Conservation (phyloP, 2,888 invertebrate species). For the Electrophaes corylata region DNA sequence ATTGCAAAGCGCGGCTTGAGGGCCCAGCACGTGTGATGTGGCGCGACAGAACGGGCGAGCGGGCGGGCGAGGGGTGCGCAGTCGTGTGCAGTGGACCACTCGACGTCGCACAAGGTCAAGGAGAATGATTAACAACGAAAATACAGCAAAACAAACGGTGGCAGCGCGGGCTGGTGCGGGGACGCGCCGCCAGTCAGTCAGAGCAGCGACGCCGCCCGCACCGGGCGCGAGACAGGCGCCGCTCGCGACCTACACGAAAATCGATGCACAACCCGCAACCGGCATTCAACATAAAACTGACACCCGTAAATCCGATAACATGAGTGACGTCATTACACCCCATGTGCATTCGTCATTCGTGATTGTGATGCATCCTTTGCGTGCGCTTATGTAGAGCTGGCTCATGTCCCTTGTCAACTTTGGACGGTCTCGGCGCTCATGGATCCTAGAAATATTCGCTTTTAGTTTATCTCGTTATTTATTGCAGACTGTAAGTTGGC, state of each 20-base stretch:
- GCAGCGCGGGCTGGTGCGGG: constrained; percentile 69
- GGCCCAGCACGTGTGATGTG: constrained; percentile 75
- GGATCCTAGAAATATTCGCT: constrained; percentile 44
- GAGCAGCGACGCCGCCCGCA: constrained; percentile 76
- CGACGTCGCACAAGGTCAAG: constrained; percentile 84
- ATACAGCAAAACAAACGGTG: constrained; percentile 84
- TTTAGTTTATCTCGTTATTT: constrained; percentile 39
- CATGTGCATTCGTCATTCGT: constrained; percentile 59
- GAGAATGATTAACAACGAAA: constrained; percentile 85
- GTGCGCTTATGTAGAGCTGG: constrained; percentile 53
- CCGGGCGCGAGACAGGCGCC: constrained; percentile 73
- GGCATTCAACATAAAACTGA: constrained; percentile 64
- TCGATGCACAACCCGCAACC: constrained; percentile 81
- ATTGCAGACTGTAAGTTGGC: constrained; percentile 37
- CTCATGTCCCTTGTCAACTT: constrained; percentile 50
- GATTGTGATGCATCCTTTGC: constrained; percentile 62
- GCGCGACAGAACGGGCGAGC: constrained; percentile 69
- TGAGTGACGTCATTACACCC: constrained; percentile 61
- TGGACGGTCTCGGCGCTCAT: constrained; percentile 49
- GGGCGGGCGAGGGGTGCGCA: constrained; percentile 76
- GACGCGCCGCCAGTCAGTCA: constrained; percentile 76
- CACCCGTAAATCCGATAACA: constrained; percentile 64
- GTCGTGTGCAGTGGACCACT: constrained; percentile 84
- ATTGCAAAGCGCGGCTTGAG: constrained; percentile 49
- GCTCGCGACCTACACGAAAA: constrained; percentile 77